These are phyloP conservation scores for Chelonus insularis DNA, from an alignment of 1,140 invertebrate species.

Conservation along the genomic window DNA sequence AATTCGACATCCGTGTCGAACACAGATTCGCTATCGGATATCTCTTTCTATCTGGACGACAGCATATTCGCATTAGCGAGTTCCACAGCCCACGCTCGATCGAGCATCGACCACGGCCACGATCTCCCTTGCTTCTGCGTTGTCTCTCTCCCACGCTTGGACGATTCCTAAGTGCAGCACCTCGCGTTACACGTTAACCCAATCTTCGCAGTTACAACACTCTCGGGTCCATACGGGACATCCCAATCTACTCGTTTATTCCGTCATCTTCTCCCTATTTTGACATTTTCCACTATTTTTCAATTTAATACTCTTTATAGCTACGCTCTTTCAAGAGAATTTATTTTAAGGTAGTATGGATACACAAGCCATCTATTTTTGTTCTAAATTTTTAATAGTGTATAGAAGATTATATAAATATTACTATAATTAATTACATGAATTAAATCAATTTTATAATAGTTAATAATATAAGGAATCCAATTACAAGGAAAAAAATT, in stretches of 20 bases:
- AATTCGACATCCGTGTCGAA: slow-evolving; percentile 63
- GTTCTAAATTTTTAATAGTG: too few species aligned
- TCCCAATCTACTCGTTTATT: not conserved
- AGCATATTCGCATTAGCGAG: slow-evolving; percentile 62
- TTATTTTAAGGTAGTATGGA: too few species aligned
- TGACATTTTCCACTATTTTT: too few species aligned
- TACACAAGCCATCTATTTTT: too few species aligned
- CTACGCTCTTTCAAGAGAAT: too few species aligned
- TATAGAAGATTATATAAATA: too few species aligned
- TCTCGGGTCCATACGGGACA: not conserved
- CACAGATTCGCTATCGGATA: slow-evolving; percentile 62
- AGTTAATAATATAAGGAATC: too few species aligned
- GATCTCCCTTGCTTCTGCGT: slow-evolving; percentile 35
- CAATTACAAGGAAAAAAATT: too few species aligned
- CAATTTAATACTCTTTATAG: too few species aligned
- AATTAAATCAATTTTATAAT: too few species aligned
- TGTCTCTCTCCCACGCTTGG: slow-evolving; percentile 21
- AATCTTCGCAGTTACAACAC: not conserved
- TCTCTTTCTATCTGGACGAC: slow-evolving; percentile 62
- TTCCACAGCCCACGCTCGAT: slow-evolving; percentile 59
- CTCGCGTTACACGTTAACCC: slow-evolving; percentile 3
- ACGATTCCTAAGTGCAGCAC: slow-evolving; percentile 7
- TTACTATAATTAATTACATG: too few species aligned
- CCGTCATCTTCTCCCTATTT: too few species aligned
- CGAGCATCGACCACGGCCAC: slow-evolving; percentile 50